Base-by-base conservation (phyloP, 2,888 invertebrate species). In the Zhuqinia jingwanae region DNA sequence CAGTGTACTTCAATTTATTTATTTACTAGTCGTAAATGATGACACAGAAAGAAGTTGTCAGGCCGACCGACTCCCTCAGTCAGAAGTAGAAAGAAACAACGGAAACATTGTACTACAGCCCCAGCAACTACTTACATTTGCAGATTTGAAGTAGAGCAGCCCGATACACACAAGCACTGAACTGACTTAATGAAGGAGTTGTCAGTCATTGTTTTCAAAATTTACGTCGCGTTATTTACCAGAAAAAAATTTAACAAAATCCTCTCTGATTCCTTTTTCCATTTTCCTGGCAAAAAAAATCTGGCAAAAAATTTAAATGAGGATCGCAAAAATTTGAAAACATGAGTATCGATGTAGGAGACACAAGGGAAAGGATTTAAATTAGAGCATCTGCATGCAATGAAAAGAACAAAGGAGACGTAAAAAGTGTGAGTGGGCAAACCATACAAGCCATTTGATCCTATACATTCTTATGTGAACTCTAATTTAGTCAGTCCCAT, bases 241-340 rank as follows among this genome's bases (percentile, higher is more conserved):
- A 53, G 53, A 50, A 53, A 2, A 58, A 58, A n/a, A 73, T 6
- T 6, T 36, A 8, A 27, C 30, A n/a, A n/a, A n/a, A n/a, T 42
- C 20, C 58, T 42, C 56, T 58, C 68, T 15, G 13, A 58, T 56
- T 58, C 76, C n/a, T n/a, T 42, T 58, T 75, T 76, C 25, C 58
- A 45, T 25, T 78, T 78, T 78, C 68, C 65, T 80, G 79, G 79
- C 68, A 80, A 80, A 79, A 80, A 65, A n/a, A n/a, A n/a, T 76
- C 11, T 58, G 11, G 2, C 13, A 73, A 60, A 70, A 73, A 50
- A 73, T 73, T 50, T 73, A 73, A 73, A 73, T 73, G 50, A 47
- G 73, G 47, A 45, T 60, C 8, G 27, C 17, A 76, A 76, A 76
- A 58, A 76, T 30, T 73, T 50, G 11, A 42, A 76, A 15, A 76